A percentile compares a stretch with the other conserved stretches of the same genome.
phyloP scores from a whole-genome alignment of 2,888 invertebrate species.

The Lasioglossum leucozonium region DNA sequence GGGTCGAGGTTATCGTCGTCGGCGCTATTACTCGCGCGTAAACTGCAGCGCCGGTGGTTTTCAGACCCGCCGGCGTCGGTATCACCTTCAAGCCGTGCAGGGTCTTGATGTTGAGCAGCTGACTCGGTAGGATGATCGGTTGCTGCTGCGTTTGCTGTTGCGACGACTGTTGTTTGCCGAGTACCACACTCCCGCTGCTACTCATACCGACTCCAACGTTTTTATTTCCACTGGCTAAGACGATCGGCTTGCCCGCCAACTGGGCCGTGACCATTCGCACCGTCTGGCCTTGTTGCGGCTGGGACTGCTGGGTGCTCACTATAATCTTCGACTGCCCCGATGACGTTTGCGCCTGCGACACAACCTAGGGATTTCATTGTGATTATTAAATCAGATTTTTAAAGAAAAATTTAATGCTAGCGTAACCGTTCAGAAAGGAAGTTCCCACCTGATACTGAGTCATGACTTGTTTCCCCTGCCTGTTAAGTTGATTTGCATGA shows the following conservation, averaged over 20 bases:
- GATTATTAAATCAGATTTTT: too few species aligned
- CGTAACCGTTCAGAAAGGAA: background rate
- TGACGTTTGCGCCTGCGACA: slow-evolving; percentile 81
- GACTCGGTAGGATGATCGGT: slow-evolving; percentile 82
- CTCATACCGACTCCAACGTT: slow-evolving; percentile 80
- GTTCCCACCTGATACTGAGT: slow-evolving; percentile 81
- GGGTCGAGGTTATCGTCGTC: slow-evolving; percentile 75
- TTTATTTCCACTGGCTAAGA: slow-evolving; percentile 81
- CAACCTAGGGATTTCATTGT: slow-evolving; percentile 73
- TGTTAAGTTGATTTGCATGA: slow-evolving; percentile 79
- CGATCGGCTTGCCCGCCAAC: slow-evolving; percentile 82
- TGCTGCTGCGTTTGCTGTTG: slow-evolving; percentile 76
- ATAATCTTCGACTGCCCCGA: slow-evolving; percentile 80
- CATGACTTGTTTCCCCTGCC: slow-evolving; percentile 82
- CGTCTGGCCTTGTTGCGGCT: slow-evolving; percentile 78
- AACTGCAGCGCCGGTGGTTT: slow-evolving; percentile 82
- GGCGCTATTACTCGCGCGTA: slow-evolving; percentile 83
- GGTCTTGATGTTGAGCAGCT: slow-evolving; percentile 82
- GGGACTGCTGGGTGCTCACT: slow-evolving; percentile 77
- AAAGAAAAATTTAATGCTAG: background rate
- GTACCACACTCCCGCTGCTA: slow-evolving; percentile 77
- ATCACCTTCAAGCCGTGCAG: slow-evolving; percentile 83
- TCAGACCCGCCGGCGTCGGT: slow-evolving; percentile 81
- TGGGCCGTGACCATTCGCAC: slow-evolving; percentile 84
- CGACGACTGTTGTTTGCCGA: slow-evolving; percentile 75